These are phyloP conservation scores for Tragelaphus buxtoni DNA, from an alignment of 2,113 vertebrate genomes.

Conservation along the genomic window DNA sequence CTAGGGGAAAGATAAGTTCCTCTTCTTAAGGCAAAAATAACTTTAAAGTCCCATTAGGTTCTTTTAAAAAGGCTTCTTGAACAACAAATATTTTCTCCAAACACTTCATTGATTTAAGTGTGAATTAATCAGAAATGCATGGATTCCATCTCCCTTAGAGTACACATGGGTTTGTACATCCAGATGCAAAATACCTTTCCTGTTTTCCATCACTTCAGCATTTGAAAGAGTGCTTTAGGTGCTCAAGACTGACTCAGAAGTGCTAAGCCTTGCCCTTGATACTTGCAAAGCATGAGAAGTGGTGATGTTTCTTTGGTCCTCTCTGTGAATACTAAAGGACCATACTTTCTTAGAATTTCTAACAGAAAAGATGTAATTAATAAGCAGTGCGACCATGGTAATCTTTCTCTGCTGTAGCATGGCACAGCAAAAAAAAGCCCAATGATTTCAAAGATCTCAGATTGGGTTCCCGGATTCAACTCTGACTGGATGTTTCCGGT, in stretches of 20 bases:
- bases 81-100: slow-evolving; percentile 64
- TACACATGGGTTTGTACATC: slow-evolving; percentile 32
- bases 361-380: neutral
- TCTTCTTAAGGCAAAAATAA: slow-evolving; percentile 53
- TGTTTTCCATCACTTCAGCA: slow-evolving; percentile 13
- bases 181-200: slow-evolving; percentile 45
- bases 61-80: slow-evolving; percentile 52
- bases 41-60: slow-evolving; percentile 54
- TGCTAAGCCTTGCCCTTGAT: slow-evolving; percentile 4
- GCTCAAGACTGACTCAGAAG: slow-evolving; percentile 7
- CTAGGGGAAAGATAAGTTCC: neutral
- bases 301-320: neutral
- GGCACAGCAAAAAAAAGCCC: neutral
- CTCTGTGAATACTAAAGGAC: neutral
- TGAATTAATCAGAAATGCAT: slow-evolving; percentile 67
- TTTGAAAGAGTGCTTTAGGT: slow-evolving; percentile 30
- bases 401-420: neutral
- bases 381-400: neutral
- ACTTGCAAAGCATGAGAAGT: neutral
- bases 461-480: neutral
- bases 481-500: neutral
- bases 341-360: neutral
- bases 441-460: neutral
- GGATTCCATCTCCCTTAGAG: slow-evolving; percentile 44
- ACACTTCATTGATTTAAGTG: slow-evolving; percentile 68